A percentile compares a stretch with the other conserved stretches of the same genome.
Conservation (phyloP, 1,140 invertebrate species). For the Antheraea mylitta region DNA sequence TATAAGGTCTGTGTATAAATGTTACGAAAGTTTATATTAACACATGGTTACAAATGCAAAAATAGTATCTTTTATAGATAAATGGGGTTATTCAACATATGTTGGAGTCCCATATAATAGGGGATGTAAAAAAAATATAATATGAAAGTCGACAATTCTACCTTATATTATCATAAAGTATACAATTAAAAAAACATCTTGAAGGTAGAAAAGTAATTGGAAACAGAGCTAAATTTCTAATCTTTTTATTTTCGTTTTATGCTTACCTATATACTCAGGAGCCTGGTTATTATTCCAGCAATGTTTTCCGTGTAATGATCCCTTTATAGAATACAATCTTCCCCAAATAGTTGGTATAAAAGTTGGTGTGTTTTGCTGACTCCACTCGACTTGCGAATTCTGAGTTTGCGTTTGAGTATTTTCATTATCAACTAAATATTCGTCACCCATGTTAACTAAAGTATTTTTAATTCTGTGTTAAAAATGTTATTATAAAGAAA, state of each 20-base stretch:
- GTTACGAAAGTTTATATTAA: constrained; percentile 2
- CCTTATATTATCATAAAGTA: no score
- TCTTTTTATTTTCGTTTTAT: background rate
- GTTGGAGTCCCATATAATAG: no score
- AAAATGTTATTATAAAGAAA: no score
- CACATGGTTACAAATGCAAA: background rate
- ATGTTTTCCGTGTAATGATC: constrained; percentile 40
- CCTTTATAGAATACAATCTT: constrained; percentile 62
- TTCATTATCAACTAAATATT: constrained; percentile 41
- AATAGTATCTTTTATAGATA: background rate
- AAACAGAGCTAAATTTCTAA: no score
- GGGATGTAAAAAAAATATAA: no score
- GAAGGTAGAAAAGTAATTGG: no score
- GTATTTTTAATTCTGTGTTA: background rate
- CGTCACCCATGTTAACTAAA: constrained; percentile 45
- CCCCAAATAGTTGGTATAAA: constrained; percentile 72
- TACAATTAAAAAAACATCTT: no score
- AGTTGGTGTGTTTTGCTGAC: constrained; percentile 56
- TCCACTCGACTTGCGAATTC: constrained; percentile 73
- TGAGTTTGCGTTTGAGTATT: constrained; percentile 74
- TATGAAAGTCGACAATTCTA: no score
- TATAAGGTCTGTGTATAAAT: constrained; percentile 63
- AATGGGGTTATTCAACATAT: no score
- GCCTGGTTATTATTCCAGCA: constrained; percentile 48
- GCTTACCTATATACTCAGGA: constrained; percentile 65